Base-by-base conservation (phyloP, 2,113 vertebrate species). In the Lepus timidus region DNA sequence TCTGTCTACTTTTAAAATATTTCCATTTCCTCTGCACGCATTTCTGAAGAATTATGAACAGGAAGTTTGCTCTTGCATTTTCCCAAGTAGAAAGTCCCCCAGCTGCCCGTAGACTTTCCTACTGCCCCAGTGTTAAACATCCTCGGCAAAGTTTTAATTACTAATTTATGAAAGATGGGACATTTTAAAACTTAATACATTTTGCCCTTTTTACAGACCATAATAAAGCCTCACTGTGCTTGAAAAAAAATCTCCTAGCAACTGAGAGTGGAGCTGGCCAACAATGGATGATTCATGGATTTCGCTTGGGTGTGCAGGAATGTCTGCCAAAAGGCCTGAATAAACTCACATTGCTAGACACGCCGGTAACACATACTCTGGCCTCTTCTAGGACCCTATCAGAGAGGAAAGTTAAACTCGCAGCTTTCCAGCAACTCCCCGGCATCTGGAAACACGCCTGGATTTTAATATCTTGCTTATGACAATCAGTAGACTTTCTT, bases 301-400 rank as follows among this genome's bases (percentile, higher is more conserved):
- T 97, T 95, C 98, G 97, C 97, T 95, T 95, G 98, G 97, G 97
- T 98, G 97, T 95, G 96, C 98, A 98, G 98, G 97, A 98, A 92
- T 92, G 97, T 95, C 97, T 98, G 98, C 98, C 98, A 98, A 98
- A 97, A 97, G 88, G 98, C 96, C 98, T 98, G 98, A 98, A 98
- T 97, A 98, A 98, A 98, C 96, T 98, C 98, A 97, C 98, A 98
- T 98, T 98, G 98, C 98, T 98, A 98, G 98, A 98, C 98, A 98
- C 98, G 98, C 98, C 96, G 98, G 98, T 98, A 98, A 98, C 98
- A 98, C 83, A 98, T 96, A 98, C 97, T 93, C 98, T 98, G 98
- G 98, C 98, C 98, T 98, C 98, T 98, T 98, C 98, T 98, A 98
- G 98, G 98, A 98, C 98, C 98, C 98, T 98, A 97, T 98, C 98